Percentiles rank a stretch among this genome's conserved stretches.
phyloP scores from a whole-genome alignment of 1,140 invertebrate species.

The Anastatus disparis region DNA sequence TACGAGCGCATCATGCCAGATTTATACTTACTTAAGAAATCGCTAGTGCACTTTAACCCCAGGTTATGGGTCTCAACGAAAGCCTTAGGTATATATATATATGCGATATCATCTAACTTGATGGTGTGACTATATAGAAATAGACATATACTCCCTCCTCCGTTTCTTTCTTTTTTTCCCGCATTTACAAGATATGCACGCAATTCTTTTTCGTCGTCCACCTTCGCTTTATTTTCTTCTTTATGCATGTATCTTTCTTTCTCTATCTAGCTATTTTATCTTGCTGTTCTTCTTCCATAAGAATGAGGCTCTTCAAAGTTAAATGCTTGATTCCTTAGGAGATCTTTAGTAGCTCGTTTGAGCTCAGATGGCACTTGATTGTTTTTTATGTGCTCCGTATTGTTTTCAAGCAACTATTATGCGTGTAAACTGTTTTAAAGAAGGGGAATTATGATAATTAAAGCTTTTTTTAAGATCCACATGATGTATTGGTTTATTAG shows the following conservation, averaged over 20 bases:
- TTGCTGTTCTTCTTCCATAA: background rate
- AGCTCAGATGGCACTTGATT: background rate
- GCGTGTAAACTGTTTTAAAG: background rate
- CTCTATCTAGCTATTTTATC: background rate
- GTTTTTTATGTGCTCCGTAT: background rate
- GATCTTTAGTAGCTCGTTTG: constrained; percentile 17
- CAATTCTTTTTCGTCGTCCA: background rate
- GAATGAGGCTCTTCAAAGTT: constrained; percentile 15
- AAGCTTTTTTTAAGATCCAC: background rate
- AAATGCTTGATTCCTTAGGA: constrained; percentile 16
- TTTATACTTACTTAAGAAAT: constrained; percentile 60
- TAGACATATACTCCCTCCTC: too few species aligned
- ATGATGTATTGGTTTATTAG: too few species aligned
- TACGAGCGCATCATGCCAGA: constrained; percentile 58
- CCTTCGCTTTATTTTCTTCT: background rate
- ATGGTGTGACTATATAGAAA: too few species aligned
- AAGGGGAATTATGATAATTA: background rate
- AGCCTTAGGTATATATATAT: too few species aligned
- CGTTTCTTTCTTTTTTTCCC: constrained; percentile 19
- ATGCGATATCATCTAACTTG: constrained; percentile 39
- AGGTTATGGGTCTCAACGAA: constrained; percentile 41
- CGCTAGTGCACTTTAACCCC: constrained; percentile 46
- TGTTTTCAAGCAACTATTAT: background rate
- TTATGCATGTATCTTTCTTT: background rate
- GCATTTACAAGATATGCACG: background rate